These are phyloP conservation scores for Oxyteleia sp. DNA, from an alignment of 2,888 invertebrate species.

Conservation along the genomic window DNA sequence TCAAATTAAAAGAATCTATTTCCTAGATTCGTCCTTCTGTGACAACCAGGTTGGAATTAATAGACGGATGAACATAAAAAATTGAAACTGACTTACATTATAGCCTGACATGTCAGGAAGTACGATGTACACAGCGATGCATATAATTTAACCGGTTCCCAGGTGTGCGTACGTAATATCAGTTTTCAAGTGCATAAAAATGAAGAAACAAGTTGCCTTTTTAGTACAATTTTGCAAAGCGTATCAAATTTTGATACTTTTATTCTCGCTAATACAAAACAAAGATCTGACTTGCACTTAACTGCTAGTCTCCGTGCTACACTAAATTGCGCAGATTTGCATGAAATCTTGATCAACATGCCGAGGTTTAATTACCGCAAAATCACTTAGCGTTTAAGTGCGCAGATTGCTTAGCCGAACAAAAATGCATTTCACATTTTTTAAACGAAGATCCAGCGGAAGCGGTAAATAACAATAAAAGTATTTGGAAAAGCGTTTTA, in stretches of 20 bases:
- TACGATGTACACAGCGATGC: constrained; percentile 43
- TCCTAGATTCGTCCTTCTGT: neutral
- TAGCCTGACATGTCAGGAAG: constrained; percentile 48
- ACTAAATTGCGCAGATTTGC: constrained; percentile 10
- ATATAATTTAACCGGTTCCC: constrained; percentile 63
- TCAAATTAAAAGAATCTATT: too few relatives aligned
- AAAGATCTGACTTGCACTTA: constrained; percentile 31
- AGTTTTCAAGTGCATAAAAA: constrained; percentile 57
- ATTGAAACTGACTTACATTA: constrained; percentile 49
- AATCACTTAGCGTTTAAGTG: neutral
- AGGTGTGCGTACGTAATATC: constrained; percentile 40
- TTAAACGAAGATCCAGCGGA: too few relatives aligned
- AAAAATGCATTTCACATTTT: too few relatives aligned
- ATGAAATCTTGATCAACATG: constrained; percentile 1
- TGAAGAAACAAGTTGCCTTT: constrained; percentile 40
- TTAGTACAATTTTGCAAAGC: constrained; percentile 29
- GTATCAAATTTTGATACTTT: constrained; percentile 21
- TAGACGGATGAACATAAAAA: constrained; percentile 22
- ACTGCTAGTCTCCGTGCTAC: constrained; percentile 29
- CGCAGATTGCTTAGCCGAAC: too few relatives aligned
- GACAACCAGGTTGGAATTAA: constrained; percentile 25
- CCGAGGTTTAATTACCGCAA: constrained; percentile 14
- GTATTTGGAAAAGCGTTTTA: neutral
- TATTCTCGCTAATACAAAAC: constrained; percentile 11
- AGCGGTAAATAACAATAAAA: neutral